These are phyloP conservation scores for Acholoe squamosa DNA, from an alignment of 2,888 invertebrate species.

Conservation along the genomic window DNA sequence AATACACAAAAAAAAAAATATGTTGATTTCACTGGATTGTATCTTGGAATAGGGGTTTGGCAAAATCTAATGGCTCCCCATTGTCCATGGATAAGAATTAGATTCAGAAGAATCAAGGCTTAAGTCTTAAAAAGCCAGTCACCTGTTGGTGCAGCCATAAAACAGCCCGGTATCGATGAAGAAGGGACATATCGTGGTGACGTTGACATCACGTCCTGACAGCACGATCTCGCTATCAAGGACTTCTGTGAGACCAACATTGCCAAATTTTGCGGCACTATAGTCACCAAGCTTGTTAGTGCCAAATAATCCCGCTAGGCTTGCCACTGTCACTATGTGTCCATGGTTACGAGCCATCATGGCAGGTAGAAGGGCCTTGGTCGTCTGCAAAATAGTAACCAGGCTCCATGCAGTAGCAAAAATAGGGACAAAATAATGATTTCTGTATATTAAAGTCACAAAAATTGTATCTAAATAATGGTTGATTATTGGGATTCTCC, in stretches of 20 bases:
- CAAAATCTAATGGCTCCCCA: no score
- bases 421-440: background rate
- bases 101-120: no score
- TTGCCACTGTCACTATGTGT: conserved; percentile 96
- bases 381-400: conserved; percentile 87
- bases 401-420: background rate
- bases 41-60: no score
- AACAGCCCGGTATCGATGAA: conserved; percentile 99
- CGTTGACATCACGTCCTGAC: conserved; percentile 87
- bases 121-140: conserved; percentile 1
- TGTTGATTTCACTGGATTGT: no score
- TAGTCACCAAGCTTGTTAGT: conserved; percentile 88
- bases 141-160: conserved; percentile 91
- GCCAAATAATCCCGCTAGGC: conserved; percentile 93
- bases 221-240: conserved; percentile 67
- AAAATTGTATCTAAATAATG: background rate
- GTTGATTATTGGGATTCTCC: background rate
- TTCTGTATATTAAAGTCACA: background rate
- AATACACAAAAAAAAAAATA: no score
- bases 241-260: conserved; percentile 93
- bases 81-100: no score
- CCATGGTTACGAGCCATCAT: conserved; percentile 94
- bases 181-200: conserved; percentile 96
- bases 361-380: conserved; percentile 94
- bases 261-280: conserved; percentile 96